These are phyloP conservation scores for Propithecus coquereli DNA, from an alignment of 2,113 vertebrate genomes.

Conservation along the genomic window DNA sequence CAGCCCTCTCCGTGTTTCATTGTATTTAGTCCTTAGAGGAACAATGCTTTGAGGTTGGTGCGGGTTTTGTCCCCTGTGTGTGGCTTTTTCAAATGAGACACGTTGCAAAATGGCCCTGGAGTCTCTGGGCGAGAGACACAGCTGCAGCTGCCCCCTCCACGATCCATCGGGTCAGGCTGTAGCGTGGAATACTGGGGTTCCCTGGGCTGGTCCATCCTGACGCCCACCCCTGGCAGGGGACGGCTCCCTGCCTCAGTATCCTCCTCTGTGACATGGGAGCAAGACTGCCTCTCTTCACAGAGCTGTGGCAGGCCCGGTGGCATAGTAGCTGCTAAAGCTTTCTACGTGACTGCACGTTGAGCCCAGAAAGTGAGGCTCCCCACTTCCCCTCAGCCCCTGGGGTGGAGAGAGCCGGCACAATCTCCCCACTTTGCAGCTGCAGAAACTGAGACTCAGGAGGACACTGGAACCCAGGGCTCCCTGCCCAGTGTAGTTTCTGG, in stretches of 20 bases:
- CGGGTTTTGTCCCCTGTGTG: background rate
- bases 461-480: background rate
- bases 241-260: background rate
- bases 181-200: background rate
- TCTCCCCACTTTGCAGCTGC: background rate
- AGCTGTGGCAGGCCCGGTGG: background rate
- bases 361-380: background rate
- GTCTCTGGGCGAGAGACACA: background rate
- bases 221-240: rapidly evolving
- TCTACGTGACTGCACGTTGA: background rate
- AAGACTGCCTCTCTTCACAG: background rate
- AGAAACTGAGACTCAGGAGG: background rate
- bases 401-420: background rate
- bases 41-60: background rate
- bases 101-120: background rate
- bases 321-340: background rate
- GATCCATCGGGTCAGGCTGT: background rate
- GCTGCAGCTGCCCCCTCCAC: background rate
- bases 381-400: background rate
- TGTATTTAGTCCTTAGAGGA: background rate
- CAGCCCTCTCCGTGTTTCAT: background rate
- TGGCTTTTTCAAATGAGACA: background rate
- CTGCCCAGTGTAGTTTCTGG: background rate
- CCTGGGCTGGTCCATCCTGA: background rate
- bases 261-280: background rate